A percentile compares a stretch with the other conserved stretches of the same genome.
These are phyloP conservation scores for Brotogeris chrysoptera DNA, from an alignment of 2,797 vertebrate genomes.

Conservation along the genomic window DNA sequence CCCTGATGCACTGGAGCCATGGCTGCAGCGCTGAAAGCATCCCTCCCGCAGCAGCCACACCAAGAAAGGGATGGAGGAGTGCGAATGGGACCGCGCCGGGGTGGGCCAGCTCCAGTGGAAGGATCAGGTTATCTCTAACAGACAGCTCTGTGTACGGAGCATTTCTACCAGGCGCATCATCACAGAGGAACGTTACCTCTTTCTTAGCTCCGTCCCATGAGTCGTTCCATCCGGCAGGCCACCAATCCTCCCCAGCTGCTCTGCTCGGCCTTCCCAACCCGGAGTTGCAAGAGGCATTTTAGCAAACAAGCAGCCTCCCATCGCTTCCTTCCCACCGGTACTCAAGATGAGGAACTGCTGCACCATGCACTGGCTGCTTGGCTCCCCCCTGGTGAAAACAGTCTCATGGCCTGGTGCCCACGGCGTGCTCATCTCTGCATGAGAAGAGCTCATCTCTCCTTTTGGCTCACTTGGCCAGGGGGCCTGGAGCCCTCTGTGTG, in stretches of 20 bases:
- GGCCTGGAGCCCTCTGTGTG: neutral
- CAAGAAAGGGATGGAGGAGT: neutral
- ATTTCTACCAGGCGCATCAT: neutral
- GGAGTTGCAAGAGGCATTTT: neutral
- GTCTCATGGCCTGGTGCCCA: accelerated
- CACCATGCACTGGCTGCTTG: accelerated
- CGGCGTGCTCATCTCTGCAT: neutral
- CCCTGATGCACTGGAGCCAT: accelerated
- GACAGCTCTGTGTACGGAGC: neutral
- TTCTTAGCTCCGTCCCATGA: neutral
- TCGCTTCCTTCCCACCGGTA: neutral
- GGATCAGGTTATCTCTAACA: neutral
- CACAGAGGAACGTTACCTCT: neutral
- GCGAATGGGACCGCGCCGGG: neutral
- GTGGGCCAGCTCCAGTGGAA: neutral
- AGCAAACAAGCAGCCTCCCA: neutral
- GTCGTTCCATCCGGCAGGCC: neutral
- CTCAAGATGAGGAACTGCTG: neutral
- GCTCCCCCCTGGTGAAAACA: neutral
- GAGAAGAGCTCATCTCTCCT: neutral
- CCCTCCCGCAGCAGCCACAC: accelerated
- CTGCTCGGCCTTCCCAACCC: neutral
- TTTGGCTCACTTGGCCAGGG: accelerated
- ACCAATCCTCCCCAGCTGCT: neutral
- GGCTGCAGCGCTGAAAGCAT: neutral